Evolutionary conservation across 2,113 vertebrate genomes (phyloP).

Genomic region (Mandrillus leucophaeus): DNA sequence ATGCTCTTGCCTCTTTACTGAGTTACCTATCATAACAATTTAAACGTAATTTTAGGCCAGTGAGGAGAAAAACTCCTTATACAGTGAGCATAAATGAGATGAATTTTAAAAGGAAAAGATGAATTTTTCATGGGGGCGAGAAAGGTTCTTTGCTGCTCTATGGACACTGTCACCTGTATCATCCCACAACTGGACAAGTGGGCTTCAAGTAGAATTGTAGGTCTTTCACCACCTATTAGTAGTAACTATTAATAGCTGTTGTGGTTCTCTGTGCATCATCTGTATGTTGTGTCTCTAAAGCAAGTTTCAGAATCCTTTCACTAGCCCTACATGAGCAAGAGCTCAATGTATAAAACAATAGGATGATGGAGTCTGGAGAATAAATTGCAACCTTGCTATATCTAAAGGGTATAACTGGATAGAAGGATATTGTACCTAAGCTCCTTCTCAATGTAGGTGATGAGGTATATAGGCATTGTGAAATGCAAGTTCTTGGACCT

Average conservation of each 20-base stretch:
- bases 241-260: neutral
- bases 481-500: neutral
- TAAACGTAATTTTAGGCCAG: constrained; percentile 1
- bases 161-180: neutral
- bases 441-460: neutral
- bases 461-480: neutral
- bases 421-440: neutral
- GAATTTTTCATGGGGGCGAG: neutral
- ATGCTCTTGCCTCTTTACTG: neutral
- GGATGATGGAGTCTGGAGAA: neutral
- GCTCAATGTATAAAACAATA: neutral
- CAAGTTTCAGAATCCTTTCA: neutral
- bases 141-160: neutral
- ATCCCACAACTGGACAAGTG: neutral
- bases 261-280: neutral
- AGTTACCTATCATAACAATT: neutral
- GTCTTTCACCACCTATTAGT: neutral
- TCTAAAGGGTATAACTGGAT: neutral
- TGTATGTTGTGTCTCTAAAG: neutral
- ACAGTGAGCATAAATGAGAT: neutral
- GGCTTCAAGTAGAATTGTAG: neutral
- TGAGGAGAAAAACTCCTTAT: neutral
- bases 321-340: neutral
- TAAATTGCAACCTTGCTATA: neutral
- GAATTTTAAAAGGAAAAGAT: neutral